Percentiles rank a stretch among this genome's conserved stretches.
Evolutionary conservation across 2,797 vertebrate genomes (phyloP).

Genomic region (Chelidonichthys spinosus): DNA sequence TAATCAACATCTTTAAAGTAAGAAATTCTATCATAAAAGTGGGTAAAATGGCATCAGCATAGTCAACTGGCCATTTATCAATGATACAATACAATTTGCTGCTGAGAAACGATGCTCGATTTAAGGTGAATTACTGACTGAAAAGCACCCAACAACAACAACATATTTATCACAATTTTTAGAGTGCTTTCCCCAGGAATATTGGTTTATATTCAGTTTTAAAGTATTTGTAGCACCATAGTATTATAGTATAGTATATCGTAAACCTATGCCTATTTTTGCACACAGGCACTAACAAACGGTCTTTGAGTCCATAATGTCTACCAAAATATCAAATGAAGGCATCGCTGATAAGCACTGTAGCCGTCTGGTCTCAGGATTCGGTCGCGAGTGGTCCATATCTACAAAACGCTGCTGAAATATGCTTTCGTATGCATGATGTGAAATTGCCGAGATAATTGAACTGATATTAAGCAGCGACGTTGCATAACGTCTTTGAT

Average conservation of each 20-base stretch:
- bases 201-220: neutral
- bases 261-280: neutral
- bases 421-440: conserved; percentile 36
- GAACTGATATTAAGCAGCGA: conserved; percentile 26
- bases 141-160: conserved; percentile 1
- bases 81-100: neutral
- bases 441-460: conserved; percentile 32
- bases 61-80: neutral
- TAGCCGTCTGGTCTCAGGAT: conserved; percentile 42
- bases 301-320: conserved; percentile 11
- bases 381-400: conserved; percentile 9
- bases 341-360: conserved; percentile 33
- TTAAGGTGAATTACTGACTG: neutral
- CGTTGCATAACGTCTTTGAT: conserved; percentile 38
- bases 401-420: conserved; percentile 45
- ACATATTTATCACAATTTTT: neutral
- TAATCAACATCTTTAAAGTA: too few relatives aligned
- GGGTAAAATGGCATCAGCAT: too few relatives aligned
- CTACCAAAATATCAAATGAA: conserved; percentile 42
- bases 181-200: neutral
- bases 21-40: too few relatives aligned
- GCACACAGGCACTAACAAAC: conserved; percentile 13
- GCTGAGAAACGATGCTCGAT: neutral
- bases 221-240: neutral
- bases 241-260: neutral